Conservation (phyloP, 2,797 vertebrate genomes). For the Sparus aurata region DNA sequence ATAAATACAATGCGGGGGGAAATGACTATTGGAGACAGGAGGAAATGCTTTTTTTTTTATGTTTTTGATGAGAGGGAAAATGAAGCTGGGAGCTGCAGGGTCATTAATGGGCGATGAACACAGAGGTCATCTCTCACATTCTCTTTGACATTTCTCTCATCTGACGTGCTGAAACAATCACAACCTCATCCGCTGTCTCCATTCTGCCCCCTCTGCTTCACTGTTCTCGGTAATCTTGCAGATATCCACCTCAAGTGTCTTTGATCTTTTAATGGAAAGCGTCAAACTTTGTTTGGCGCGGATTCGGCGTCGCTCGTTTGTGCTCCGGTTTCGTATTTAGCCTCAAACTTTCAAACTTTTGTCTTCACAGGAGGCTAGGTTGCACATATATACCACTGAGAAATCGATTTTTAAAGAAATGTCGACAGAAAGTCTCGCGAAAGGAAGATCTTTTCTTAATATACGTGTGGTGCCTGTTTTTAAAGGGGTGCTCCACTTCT, state of each 20-base stretch:
- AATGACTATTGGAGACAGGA: constrained; percentile 85
- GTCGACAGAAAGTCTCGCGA: neutral
- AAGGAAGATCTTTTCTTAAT: too few species aligned
- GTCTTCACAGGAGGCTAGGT: neutral
- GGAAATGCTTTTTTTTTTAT: constrained; percentile 80
- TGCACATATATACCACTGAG: neutral
- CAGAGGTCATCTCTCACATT: constrained; percentile 84
- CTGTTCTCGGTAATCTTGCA: constrained; percentile 54
- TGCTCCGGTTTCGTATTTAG: constrained; percentile 1
- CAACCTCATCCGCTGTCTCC: constrained; percentile 54
- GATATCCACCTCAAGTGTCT: constrained; percentile 65
- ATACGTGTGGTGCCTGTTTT: neutral
- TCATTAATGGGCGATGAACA: constrained; percentile 81
- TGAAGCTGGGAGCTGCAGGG: constrained; percentile 81
- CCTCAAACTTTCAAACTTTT: constrained; percentile 22
- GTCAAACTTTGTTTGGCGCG: constrained; percentile 48
- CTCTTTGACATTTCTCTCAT: constrained; percentile 78
- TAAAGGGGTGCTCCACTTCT: neutral
- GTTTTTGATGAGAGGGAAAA: constrained; percentile 82
- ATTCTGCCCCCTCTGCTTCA: constrained; percentile 32
- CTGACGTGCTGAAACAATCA: constrained; percentile 75
- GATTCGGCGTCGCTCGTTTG: constrained; percentile 24
- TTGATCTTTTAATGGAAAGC: constrained; percentile 65
- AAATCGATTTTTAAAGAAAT: neutral
- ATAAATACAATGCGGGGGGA: constrained; percentile 88